A percentile compares a stretch with the other conserved stretches of the same genome.
These are phyloP conservation scores for Holacanthus passer DNA, from an alignment of 2,113 vertebrate species.

Conservation along the genomic window DNA sequence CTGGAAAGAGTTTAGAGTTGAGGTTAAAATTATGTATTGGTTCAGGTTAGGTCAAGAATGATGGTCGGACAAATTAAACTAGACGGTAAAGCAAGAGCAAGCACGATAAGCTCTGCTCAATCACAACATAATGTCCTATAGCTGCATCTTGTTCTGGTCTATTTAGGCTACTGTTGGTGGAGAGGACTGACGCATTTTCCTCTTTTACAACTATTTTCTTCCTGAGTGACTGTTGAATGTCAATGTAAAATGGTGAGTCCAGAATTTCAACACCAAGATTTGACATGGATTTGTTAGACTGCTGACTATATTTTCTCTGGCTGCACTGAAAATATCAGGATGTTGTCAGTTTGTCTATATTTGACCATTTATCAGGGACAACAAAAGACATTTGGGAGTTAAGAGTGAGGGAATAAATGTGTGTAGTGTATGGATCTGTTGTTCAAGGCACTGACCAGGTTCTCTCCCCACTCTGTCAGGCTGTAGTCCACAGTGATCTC, in stretches of 20 bases:
- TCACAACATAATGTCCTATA: conserved; percentile 8
- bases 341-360: not conserved
- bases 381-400: not conserved
- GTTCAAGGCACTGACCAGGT: conserved; percentile 75
- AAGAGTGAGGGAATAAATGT: not conserved
- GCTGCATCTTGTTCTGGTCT: conserved; percentile 6
- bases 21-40: not conserved
- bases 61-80: too few relatives aligned
- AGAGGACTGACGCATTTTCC: not conserved
- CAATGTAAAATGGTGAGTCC: not conserved
- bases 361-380: not conserved
- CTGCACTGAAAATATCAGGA: not conserved
- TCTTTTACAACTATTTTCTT: conserved; percentile 10
- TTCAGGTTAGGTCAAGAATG: not conserved
- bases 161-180: not conserved
- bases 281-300: not conserved
- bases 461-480: conserved; percentile 86
- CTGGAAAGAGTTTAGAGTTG: not conserved
- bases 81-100: not conserved
- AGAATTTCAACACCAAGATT: not conserved
- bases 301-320: not conserved
- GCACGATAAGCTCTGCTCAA: not conserved
- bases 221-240: not conserved
- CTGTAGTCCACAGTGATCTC: conserved; percentile 89
- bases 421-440: not conserved